Percentiles rank a stretch among this genome's conserved stretches.
These are phyloP conservation scores for Dipodomys ordii DNA, from an alignment of 2,113 vertebrate species.

Conservation along the genomic window DNA sequence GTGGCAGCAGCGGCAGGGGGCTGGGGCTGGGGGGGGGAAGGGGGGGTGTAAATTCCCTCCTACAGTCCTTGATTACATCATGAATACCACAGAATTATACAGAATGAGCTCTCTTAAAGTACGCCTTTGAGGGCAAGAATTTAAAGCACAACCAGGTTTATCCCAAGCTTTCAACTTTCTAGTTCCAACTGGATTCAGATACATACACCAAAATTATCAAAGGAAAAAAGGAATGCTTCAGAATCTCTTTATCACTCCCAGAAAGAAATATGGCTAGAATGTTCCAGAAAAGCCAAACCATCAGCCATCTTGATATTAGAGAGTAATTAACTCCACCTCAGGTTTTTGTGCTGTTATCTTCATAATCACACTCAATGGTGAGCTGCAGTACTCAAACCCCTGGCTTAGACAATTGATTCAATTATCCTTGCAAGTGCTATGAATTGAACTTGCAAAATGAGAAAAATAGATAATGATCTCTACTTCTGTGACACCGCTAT, in stretches of 20 bases:
- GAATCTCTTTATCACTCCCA: background rate
- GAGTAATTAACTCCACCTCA: background rate
- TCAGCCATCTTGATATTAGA: background rate
- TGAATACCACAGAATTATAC: background rate
- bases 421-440: background rate
- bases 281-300: conserved; percentile 53
- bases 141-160: background rate
- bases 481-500: no score
- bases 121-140: background rate
- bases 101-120: background rate
- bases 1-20: no score
- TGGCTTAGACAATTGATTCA: background rate
- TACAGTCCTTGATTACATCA: background rate
- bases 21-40: no score
- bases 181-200: background rate
- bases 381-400: background rate
- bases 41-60: background rate
- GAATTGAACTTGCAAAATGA: background rate
- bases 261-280: conserved; percentile 11
- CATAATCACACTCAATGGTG: background rate
- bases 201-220: background rate
- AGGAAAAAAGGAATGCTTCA: conserved; percentile 26
- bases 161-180: background rate
- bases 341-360: background rate
- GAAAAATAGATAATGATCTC: background rate